Conservation (phyloP, 2,888 invertebrate species). For the Sericinus montela region DNA sequence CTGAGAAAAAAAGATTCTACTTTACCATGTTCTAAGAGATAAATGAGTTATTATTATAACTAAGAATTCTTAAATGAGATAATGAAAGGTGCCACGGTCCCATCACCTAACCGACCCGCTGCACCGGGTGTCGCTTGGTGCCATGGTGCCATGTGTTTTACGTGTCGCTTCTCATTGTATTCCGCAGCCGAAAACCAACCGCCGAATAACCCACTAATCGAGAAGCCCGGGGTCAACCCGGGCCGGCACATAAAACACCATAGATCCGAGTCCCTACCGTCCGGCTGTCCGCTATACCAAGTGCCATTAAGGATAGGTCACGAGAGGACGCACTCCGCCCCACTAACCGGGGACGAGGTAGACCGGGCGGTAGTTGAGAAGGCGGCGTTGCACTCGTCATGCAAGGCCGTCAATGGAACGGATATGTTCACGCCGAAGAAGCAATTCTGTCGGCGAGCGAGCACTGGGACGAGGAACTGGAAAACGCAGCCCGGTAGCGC, state of each 20-base stretch:
- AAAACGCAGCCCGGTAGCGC: constrained; percentile 70
- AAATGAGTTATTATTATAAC: no score
- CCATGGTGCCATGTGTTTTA: constrained; percentile 66
- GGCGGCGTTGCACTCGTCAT: constrained; percentile 49
- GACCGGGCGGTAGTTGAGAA: constrained; percentile 53
- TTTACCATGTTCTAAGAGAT: no score
- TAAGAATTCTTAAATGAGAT: no score
- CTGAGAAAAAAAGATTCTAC: no score
- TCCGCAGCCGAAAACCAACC: constrained; percentile 68
- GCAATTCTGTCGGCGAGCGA: constrained; percentile 63
- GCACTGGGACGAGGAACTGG: constrained; percentile 64
- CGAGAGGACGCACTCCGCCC: constrained; percentile 85
- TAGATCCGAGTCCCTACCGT: constrained; percentile 63
- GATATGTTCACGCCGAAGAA: constrained; percentile 43
- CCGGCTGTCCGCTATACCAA: constrained; percentile 55
- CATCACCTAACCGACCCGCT: constrained; percentile 31
- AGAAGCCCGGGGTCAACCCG: constrained; percentile 45
- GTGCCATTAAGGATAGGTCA: constrained; percentile 71
- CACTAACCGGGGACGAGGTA: constrained; percentile 79
- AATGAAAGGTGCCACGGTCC: constrained; percentile 25
- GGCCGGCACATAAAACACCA: constrained; percentile 57
- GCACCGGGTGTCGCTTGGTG: constrained; percentile 65
- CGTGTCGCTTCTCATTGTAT: constrained; percentile 69
- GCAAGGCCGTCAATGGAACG: constrained; percentile 57
- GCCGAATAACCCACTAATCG: constrained; percentile 70